Percentiles rank a stretch among this genome's conserved stretches.
phyloP scores from a whole-genome alignment of 2,797 vertebrate genomes.

The Gallinago stenura region DNA sequence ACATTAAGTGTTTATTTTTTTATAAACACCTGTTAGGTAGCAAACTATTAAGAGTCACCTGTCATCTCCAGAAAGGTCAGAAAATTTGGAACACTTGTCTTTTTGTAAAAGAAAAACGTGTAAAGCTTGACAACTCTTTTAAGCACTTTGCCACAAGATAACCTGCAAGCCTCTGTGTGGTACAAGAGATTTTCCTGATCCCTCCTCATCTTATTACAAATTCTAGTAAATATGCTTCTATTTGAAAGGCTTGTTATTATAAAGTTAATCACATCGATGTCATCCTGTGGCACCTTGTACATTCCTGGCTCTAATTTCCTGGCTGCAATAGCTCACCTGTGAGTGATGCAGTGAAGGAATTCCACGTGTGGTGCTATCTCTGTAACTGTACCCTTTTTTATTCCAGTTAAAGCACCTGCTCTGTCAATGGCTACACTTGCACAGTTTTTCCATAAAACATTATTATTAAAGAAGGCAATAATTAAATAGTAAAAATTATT shows the following conservation, averaged over 20 bases:
- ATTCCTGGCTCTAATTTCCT: background rate
- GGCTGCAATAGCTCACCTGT: background rate
- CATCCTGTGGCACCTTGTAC: too few relatives aligned
- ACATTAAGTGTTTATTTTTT: background rate
- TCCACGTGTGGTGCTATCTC: rapidly evolving
- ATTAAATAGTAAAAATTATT: too few relatives aligned
- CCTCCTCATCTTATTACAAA: rapidly evolving
- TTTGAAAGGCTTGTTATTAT: background rate
- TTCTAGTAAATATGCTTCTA: background rate
- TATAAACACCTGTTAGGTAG: background rate
- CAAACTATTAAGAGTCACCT: background rate
- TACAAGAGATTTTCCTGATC: background rate
- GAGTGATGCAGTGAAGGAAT: background rate
- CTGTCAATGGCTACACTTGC: background rate
- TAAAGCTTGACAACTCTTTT: background rate
- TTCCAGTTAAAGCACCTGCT: background rate
- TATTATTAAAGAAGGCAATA: background rate
- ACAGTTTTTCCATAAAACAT: background rate
- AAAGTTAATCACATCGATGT: background rate
- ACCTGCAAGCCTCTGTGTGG: rapidly evolving
- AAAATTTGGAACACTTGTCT: background rate
- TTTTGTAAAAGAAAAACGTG: background rate
- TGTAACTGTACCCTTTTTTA: background rate
- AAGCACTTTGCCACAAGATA: background rate
- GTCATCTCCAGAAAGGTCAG: background rate